Evolutionary conservation across 2,797 vertebrate species (phyloP).

Genomic region (Phoxinus dragarum): DNA sequence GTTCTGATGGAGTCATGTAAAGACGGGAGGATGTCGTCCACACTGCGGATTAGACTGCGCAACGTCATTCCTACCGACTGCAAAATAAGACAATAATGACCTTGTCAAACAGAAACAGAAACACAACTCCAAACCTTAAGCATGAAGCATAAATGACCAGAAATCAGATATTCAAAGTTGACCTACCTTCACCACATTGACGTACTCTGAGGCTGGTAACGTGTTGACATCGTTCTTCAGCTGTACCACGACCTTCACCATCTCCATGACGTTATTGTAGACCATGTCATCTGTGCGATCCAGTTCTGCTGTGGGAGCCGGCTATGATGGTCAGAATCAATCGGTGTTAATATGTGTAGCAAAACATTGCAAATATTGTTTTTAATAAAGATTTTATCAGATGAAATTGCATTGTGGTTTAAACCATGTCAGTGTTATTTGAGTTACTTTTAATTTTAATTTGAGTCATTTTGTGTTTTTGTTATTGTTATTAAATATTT

Average conservation of each 20-base stretch:
- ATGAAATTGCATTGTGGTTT: background rate
- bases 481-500: too few species aligned
- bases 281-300: conserved; percentile 88
- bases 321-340: conserved; percentile 65
- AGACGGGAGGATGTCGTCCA: conserved; percentile 87
- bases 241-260: conserved; percentile 88
- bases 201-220: conserved; percentile 84
- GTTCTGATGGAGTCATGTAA: conserved; percentile 84
- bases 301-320: conserved; percentile 86
- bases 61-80: conserved; percentile 87
- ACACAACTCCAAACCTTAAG: background rate
- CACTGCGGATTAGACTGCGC: conserved; percentile 85
- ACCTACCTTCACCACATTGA: conserved; percentile 85
- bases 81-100: conserved; percentile 13
- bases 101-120: background rate
- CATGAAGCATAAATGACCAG: background rate
- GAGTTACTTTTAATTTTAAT: background rate
- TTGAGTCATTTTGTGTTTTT: too few species aligned
- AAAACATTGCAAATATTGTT: background rate
- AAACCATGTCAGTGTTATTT: background rate
- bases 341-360: background rate
- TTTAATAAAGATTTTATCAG: background rate
- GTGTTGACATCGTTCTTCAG: conserved; percentile 87
- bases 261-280: conserved; percentile 86
- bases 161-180: background rate